Conservation (phyloP, 2,797 vertebrate genomes). For the Sebastes melanostomus region DNA sequence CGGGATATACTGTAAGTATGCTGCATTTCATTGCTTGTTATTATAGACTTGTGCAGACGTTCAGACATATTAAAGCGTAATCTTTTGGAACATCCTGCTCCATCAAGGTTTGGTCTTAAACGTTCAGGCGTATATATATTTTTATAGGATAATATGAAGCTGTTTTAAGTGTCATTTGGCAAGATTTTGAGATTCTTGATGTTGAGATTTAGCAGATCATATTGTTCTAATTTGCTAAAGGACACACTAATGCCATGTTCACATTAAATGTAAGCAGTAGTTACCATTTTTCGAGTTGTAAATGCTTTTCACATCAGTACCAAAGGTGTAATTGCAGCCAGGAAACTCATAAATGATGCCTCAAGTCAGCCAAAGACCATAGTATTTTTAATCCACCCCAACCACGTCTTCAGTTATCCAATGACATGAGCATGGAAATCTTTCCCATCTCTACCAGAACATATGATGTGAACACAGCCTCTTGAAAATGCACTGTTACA, state of each 20-base stretch:
- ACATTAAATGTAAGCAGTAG: rapidly evolving
- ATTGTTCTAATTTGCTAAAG: neutral
- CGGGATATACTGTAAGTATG: neutral
- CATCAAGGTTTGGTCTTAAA: neutral
- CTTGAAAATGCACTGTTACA: neutral
- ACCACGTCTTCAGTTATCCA: neutral
- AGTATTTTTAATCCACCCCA: neutral
- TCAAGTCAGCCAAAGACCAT: neutral
- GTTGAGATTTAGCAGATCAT: neutral
- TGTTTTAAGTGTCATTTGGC: neutral
- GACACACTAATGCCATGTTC: neutral
- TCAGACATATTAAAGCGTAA: neutral
- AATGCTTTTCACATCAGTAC: neutral
- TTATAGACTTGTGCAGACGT: neutral
- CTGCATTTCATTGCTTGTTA: neutral
- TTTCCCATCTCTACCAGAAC: neutral
- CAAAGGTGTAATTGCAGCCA: neutral
- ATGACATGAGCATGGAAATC: neutral
- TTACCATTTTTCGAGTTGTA: neutral
- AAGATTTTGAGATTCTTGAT: neutral
- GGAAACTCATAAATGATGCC: neutral
- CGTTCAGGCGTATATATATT: neutral
- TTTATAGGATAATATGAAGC: neutral
- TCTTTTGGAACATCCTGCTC: neutral
- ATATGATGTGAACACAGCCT: neutral